phyloP scores from a whole-genome alignment of 2,888 invertebrate species.

The Sinotaia quadrata region DNA sequence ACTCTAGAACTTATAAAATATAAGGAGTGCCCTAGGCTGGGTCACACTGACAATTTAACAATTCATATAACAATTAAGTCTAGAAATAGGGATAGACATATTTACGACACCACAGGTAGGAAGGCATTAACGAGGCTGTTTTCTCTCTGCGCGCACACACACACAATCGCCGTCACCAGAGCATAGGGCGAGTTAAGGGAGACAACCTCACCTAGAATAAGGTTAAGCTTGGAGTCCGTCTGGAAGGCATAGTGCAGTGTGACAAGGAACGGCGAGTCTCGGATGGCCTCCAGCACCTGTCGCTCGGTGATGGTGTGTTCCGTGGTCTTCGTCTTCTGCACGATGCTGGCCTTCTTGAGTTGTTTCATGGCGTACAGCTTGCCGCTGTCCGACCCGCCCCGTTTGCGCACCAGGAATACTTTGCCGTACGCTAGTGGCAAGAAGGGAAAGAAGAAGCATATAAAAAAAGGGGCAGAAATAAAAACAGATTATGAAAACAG shows the following conservation, averaged over 20 bases:
- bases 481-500: no score
- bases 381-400: slow-evolving; percentile 85
- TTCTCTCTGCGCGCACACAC: not conserved
- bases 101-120: no score
- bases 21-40: no score
- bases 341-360: slow-evolving; percentile 93
- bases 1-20: no score
- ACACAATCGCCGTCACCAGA: not conserved
- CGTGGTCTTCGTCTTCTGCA: slow-evolving; percentile 77
- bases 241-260: slow-evolving; percentile 99
- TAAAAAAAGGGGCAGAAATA: no score
- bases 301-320: slow-evolving; percentile 98
- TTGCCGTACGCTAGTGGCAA: slow-evolving; percentile 78
- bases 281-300: slow-evolving; percentile 94
- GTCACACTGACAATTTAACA: no score
- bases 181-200: not conserved
- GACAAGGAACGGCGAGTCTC: slow-evolving; percentile 95
- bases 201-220: slow-evolving; percentile 89
- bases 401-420: slow-evolving; percentile 95
- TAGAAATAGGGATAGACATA: no score
- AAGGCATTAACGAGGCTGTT: no score
- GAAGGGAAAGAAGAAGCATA: no score
- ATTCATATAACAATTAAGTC: no score
- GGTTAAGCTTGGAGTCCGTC: slow-evolving; percentile 95
- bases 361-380: slow-evolving; percentile 99